Base-by-base conservation (phyloP, 1,140 invertebrate species). In the Nymphalis io region DNA sequence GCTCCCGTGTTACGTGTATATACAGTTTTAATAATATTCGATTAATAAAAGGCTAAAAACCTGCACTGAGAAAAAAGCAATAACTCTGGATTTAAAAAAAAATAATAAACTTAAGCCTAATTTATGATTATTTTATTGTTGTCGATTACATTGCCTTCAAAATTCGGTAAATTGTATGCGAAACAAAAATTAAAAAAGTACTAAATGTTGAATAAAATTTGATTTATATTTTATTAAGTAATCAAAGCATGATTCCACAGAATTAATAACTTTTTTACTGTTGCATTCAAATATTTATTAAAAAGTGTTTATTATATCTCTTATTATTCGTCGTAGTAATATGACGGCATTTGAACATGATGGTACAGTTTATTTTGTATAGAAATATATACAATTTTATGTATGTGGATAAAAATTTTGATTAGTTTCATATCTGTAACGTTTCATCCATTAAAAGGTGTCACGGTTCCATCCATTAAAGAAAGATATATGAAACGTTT, bases 1-100 rank as follows among this genome's bases (percentile, higher is more conserved):
- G 82, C 87, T 89, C 72, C 87, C 71, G 87, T 86, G 78, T 89
- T 88, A 89, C 85, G 84, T 88, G 62, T 73, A 61, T 68, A 60
- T 63, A 73, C 63, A 51, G 62, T 66, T 70, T 73, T 63, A 67
- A 73, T 66, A 70, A 75, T 69, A 72, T 69, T 72, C 60, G 60
- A 73, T 69, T 66, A 46, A 67, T 68, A 75, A 69, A 70, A 58
- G 51, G 55, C 51, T 55, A 70, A 70, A 68, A 65, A 60, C 46
- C 59, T 13, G 18, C 57, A 64, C 55, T 61, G 59, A 38, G 60
- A 18, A 60, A 64, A 46, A 64, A 65, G 58, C 18, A 27, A 58
- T n/a, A 60, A 68, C 59, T 63, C 71, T 66, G 71, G 65, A 64
- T 64, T 58, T 40, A 46, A 64, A 68, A 48, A 51, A 60, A 27